phyloP scores from a whole-genome alignment of 1,140 invertebrate species.

The Zeugodacus cucurbitae region DNA sequence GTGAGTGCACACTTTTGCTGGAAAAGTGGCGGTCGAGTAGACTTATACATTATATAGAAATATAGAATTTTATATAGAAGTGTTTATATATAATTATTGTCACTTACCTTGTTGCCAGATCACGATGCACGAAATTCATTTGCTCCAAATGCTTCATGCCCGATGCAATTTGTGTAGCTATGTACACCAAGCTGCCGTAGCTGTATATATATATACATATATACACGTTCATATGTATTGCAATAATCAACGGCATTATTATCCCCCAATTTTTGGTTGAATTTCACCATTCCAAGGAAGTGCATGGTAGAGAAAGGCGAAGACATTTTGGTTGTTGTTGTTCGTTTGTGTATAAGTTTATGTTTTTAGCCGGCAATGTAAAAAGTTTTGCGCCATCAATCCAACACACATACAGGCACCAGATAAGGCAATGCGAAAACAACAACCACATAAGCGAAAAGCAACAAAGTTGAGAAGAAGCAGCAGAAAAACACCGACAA shows the following conservation, averaged over 20 bases:
- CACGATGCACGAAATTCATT: constrained; percentile 82
- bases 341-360: background rate
- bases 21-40: background rate
- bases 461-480: background rate
- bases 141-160: constrained; percentile 89
- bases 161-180: constrained; percentile 83
- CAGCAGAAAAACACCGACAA: background rate
- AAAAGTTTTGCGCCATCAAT: background rate
- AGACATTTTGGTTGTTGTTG: background rate
- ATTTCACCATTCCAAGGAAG: background rate
- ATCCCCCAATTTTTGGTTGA: background rate
- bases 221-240: background rate
- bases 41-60: background rate
- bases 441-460: background rate
- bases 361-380: background rate
- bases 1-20: background rate
- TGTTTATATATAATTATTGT: background rate
- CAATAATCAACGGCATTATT: background rate
- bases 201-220: constrained; percentile 59
- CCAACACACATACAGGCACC: background rate
- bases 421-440: background rate
- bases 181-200: constrained; percentile 78
- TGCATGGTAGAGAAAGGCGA: background rate
- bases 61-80: background rate
- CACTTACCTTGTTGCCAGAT: constrained; percentile 80